These are phyloP conservation scores for Gerris buenoi DNA, from an alignment of 1,140 invertebrate genomes.

Conservation along the genomic window DNA sequence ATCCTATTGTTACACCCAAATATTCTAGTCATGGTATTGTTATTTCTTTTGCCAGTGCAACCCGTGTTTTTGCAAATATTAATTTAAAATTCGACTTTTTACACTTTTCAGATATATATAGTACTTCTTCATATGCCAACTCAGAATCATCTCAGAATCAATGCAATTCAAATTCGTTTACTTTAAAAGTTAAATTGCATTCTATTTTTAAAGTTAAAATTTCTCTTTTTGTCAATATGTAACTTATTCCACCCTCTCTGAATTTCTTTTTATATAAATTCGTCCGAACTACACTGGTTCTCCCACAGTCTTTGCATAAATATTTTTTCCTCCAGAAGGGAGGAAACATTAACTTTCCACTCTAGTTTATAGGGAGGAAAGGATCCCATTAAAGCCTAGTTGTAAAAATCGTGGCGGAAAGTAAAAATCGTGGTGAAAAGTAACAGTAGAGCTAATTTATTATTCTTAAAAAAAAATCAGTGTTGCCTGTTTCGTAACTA, in stretches of 20 bases:
- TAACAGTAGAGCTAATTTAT: too few species aligned
- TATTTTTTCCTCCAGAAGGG: not conserved
- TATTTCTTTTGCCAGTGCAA: not conserved
- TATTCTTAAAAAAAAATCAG: too few species aligned
- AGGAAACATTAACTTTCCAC: too few species aligned
- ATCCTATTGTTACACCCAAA: not conserved
- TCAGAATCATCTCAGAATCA: not conserved
- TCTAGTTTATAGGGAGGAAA: too few species aligned
- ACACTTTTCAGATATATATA: too few species aligned
- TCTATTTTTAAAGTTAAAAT: not conserved
- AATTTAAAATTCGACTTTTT: too few species aligned
- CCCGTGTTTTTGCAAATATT: not conserved
- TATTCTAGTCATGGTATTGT: not conserved
- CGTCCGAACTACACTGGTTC: not conserved
- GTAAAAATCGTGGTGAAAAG: too few species aligned
- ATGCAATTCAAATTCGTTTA: not conserved
- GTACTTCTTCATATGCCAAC: too few species aligned
- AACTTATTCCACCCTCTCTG: not conserved
- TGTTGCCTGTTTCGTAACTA: too few species aligned
- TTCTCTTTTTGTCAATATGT: not conserved
- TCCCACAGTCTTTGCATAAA: not conserved
- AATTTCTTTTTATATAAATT: not conserved
- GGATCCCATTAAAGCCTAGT: too few species aligned
- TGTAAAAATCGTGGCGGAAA: too few species aligned
- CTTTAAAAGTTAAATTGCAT: not conserved